Evolutionary conservation across 2,113 vertebrate genomes (phyloP).

Genomic region (Neopipo cinnamomea): DNA sequence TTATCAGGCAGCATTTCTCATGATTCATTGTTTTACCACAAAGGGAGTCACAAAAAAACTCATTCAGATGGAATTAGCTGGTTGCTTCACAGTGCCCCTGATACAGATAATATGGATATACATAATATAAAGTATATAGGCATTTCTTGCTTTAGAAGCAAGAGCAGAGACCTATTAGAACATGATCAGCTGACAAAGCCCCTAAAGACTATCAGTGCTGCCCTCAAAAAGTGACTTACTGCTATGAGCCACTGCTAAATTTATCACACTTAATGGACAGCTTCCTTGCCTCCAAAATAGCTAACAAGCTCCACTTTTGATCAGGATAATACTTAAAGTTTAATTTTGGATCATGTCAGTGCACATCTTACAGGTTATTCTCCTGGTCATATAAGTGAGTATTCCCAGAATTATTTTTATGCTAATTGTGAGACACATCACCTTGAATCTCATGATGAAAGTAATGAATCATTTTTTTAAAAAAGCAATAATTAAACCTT

Average conservation of each 20-base stretch:
- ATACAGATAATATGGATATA: not conserved
- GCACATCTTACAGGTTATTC: not conserved
- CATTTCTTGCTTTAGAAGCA: not conserved
- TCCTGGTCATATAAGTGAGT: not conserved
- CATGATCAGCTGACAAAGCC: not conserved
- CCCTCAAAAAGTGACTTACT: not conserved
- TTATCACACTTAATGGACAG: not conserved
- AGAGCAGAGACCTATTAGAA: not conserved
- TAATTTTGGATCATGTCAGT: not conserved
- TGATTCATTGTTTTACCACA: not conserved
- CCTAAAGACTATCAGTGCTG: not conserved
- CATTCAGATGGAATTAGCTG: not conserved
- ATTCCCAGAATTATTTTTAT: not conserved
- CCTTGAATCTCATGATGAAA: not conserved
- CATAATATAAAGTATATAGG: not conserved
- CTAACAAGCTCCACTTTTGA: not conserved
- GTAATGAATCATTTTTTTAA: not conserved
- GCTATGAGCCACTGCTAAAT: not conserved
- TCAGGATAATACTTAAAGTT: not conserved
- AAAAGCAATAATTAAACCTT: not conserved
- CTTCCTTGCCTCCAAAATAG: not conserved
- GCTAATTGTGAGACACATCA: not conserved
- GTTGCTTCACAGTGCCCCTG: not conserved
- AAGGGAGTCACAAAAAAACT: not conserved
- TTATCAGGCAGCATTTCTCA: not conserved